A percentile compares a stretch with the other conserved stretches of the same genome.
These are phyloP conservation scores for Atherix ibis DNA, from an alignment of 2,888 invertebrate species.

Conservation along the genomic window DNA sequence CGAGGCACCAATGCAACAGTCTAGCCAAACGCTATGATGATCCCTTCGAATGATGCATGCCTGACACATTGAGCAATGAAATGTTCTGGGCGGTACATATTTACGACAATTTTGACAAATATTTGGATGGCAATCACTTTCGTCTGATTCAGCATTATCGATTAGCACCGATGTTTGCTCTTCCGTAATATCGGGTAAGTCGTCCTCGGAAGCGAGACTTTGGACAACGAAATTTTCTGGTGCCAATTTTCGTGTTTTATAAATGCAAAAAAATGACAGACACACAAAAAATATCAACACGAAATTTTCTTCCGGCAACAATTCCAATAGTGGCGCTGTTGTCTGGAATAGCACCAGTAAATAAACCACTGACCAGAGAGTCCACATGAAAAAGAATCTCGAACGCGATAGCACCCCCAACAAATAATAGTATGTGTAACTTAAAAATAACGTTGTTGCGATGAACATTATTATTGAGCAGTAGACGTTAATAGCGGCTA, in stretches of 20 bases:
- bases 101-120: slow-evolving; percentile 45
- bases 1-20: slow-evolving; percentile 66
- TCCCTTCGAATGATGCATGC: slow-evolving; percentile 62
- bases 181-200: slow-evolving; percentile 24
- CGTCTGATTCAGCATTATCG: slow-evolving; percentile 17
- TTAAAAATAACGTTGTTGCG: slow-evolving; percentile 18
- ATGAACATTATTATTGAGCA: slow-evolving; percentile 25
- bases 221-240: slow-evolving; percentile 25
- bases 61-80: slow-evolving; percentile 72
- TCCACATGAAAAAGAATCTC: slow-evolving; percentile 63
- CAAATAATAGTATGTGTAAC: slow-evolving; percentile 20
- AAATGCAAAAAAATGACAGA: slow-evolving; percentile 20
- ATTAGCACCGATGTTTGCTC: slow-evolving; percentile 20
- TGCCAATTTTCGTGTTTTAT: slow-evolving; percentile 20
- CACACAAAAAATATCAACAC: slow-evolving; percentile 31
- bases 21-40: slow-evolving; percentile 71
- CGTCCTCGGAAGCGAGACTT: slow-evolving; percentile 19
- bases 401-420: slow-evolving; percentile 34
- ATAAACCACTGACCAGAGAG: slow-evolving; percentile 46
- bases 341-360: slow-evolving; percentile 55
- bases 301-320: slow-evolving; percentile 48
- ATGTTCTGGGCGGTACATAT: slow-evolving; percentile 48
- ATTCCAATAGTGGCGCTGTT: slow-evolving; percentile 55
- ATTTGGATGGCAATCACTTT: slow-evolving; percentile 18
- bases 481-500: slow-evolving; percentile 35